A percentile compares a stretch with the other conserved stretches of the same genome.
phyloP scores from a whole-genome alignment of 2,113 vertebrate genomes.

The Leiothrix lutea region DNA sequence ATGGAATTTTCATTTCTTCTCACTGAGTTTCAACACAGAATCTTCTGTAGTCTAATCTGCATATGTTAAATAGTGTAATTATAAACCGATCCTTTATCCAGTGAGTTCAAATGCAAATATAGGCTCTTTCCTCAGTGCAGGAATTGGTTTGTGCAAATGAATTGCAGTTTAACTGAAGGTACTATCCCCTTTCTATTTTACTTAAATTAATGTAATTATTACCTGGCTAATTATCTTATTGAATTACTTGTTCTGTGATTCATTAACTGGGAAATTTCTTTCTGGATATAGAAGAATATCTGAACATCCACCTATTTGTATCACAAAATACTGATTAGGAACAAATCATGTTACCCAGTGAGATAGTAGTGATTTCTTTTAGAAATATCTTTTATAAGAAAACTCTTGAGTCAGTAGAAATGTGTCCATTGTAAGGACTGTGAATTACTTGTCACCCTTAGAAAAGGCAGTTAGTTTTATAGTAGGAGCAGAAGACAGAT shows the following conservation, averaged over 20 bases:
- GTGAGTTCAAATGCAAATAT: slow-evolving; percentile 76
- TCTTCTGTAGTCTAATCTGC: slow-evolving; percentile 62
- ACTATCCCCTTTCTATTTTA: slow-evolving; percentile 52
- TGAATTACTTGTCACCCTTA: neutral
- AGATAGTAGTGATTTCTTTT: slow-evolving; percentile 30
- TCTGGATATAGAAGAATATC: neutral
- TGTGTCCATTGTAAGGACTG: neutral
- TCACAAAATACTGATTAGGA: slow-evolving; percentile 25
- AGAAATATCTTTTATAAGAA: neutral
- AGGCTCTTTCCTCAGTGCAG: slow-evolving; percentile 30
- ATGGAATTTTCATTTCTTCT: slow-evolving; percentile 49
- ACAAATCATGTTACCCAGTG: neutral
- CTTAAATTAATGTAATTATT: slow-evolving; percentile 71
- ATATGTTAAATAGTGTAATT: slow-evolving; percentile 69
- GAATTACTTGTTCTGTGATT: slow-evolving; percentile 50
- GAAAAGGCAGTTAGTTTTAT: neutral
- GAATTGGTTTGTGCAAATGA: slow-evolving; percentile 48
- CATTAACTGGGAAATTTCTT: slow-evolving; percentile 57
- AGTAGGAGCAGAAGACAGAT: neutral
- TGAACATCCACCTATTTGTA: slow-evolving; percentile 6
- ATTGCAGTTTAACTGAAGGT: slow-evolving; percentile 48
- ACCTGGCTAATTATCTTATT: slow-evolving; percentile 58
- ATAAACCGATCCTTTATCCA: slow-evolving; percentile 53
- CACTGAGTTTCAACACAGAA: slow-evolving; percentile 42
- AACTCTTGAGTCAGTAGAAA: slow-evolving; percentile 8